Conservation (phyloP, 2,797 vertebrate species). For the Harpagifer antarcticus region DNA sequence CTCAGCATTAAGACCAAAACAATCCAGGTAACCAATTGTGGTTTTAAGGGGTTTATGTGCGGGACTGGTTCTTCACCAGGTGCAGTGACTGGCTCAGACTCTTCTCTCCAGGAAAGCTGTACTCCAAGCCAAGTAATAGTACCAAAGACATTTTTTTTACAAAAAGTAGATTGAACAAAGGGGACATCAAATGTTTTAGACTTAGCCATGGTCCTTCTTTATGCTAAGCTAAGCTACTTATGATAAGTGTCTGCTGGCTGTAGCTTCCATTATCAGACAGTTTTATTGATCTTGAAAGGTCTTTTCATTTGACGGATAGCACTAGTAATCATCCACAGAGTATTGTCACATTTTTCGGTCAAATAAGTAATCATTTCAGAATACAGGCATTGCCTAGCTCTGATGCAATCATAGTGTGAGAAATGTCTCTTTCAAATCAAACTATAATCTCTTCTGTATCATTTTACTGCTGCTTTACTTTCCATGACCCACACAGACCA, state of each 20-base stretch:
- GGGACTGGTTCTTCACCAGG: too few relatives aligned
- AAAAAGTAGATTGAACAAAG: background rate
- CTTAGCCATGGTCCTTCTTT: background rate
- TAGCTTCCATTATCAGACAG: background rate
- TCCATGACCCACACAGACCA: constrained; percentile 42
- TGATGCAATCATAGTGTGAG: constrained; percentile 11
- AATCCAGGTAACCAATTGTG: too few relatives aligned
- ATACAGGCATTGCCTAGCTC: background rate
- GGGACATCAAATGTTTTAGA: background rate
- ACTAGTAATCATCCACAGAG: constrained; percentile 4
- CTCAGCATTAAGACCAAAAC: too few relatives aligned
- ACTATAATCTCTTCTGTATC: constrained; percentile 31
- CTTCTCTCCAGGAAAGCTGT: too few relatives aligned
- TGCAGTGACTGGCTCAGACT: too few relatives aligned
- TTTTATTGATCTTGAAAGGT: background rate
- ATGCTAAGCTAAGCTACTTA: background rate
- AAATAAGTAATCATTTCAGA: constrained; percentile 28
- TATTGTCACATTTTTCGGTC: constrained; percentile 16
- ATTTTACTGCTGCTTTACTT: constrained; percentile 44
- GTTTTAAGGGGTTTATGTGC: too few relatives aligned
- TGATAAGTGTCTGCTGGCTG: background rate
- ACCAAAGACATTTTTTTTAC: too few relatives aligned
- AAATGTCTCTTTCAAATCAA: constrained; percentile 35
- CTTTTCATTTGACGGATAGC: constrained; percentile 4
- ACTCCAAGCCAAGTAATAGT: too few relatives aligned